Conservation (phyloP, 92 coral and sea anemone species). For the Zoanthus sansibaricus region DNA sequence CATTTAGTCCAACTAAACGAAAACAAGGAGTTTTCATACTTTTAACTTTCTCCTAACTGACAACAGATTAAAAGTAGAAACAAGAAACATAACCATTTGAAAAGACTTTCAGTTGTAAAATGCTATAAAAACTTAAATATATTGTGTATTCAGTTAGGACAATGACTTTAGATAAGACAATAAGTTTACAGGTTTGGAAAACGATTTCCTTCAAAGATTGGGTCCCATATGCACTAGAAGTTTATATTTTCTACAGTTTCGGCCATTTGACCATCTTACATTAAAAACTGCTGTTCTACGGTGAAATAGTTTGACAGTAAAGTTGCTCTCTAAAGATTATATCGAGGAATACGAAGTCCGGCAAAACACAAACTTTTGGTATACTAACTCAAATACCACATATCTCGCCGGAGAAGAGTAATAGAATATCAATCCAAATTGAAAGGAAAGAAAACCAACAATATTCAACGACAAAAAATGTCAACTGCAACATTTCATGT, state of each 20-base stretch:
- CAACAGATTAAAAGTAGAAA: not conserved
- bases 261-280: not conserved
- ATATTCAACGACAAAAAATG: not conserved
- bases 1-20: not conserved
- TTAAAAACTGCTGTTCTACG: not conserved
- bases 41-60: not conserved
- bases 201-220: not conserved
- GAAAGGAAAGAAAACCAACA: not conserved
- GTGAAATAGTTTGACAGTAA: not conserved
- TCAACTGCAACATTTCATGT: not conserved
- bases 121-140: not conserved
- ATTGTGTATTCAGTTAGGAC: not conserved
- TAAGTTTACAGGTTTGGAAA: not conserved
- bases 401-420: not conserved
- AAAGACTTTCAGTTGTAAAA: not conserved
- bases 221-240: not conserved
- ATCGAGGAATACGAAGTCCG: not conserved
- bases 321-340: not conserved
- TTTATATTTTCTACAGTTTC: not conserved
- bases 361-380: not conserved
- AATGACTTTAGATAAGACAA: not conserved
- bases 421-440: not conserved
- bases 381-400: not conserved
- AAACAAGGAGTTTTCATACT: not conserved
- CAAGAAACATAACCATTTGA: not conserved